Base-by-base conservation (phyloP, 1,140 invertebrate genomes). In the Teleopsis dalmanni region DNA sequence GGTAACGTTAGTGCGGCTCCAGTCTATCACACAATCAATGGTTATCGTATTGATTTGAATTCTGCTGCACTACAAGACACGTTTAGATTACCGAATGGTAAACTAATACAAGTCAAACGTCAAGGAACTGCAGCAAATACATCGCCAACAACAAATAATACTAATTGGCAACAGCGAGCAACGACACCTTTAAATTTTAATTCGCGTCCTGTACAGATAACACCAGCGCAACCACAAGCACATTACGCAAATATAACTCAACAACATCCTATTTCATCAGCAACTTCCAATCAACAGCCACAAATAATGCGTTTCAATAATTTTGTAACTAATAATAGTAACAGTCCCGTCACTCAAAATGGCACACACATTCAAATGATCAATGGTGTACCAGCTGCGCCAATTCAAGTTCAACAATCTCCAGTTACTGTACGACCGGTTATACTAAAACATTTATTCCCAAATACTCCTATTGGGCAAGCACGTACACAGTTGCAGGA, bases 1-100 rank as follows among this genome's bases (percentile, higher is more conserved):
- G 19, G 26, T 3, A 33, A 34, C 7, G 23, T 40, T 2, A 48
- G 25, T 19, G 36, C 38, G 7, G 53, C 62, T 1, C 67, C 67
- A 0, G 67, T 68, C 16, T 70, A 67, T 29, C 66, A 70, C 51
- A 70, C 62, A 1, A 66, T 70, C 7, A 69, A 67, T 29, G 68
- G 68, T 0, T 71, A 55, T 48, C 63, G 65, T 0, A 66, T 71
- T 26, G 68, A 71, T 51, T 50, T 71, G n/a, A 71, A 71, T 50
- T 63, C 58, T 8, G 68, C 68, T 1, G 63, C 68, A 0, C 63
- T 66, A 18, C 68, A 71, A 43, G 67, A 69, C 27, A 69, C 65
- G 1, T 67, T 63, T 37, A 58, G 68, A 4, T 51, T 71, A 23
- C 68, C 68, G 6, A 71, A 70, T 22, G 68, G 68, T 7, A 61